Conservation (phyloP, 2,888 invertebrate genomes). For the Hedychridium roseum region DNA sequence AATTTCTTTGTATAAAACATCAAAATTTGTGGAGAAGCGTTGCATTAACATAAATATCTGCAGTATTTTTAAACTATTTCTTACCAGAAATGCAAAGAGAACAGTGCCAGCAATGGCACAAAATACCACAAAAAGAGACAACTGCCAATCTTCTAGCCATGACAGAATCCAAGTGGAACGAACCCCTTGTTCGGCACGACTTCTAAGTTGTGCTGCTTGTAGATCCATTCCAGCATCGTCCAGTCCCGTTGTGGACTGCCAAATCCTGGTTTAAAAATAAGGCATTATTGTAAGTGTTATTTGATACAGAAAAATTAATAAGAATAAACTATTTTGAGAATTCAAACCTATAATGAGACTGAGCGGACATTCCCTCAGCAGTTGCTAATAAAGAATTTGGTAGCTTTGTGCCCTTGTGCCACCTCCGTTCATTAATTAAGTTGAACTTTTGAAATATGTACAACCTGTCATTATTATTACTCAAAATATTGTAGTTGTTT, state of each 20-base stretch:
- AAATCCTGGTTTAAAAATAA: too few species aligned
- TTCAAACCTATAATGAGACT: constrained; percentile 61
- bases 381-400: constrained; percentile 53
- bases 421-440: constrained; percentile 51
- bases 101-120: constrained; percentile 59
- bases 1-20: too few species aligned
- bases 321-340: too few species aligned
- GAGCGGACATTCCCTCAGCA: constrained; percentile 61
- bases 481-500: constrained; percentile 37
- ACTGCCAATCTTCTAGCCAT: constrained; percentile 61
- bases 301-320: too few species aligned
- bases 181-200: constrained; percentile 56
- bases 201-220: constrained; percentile 53
- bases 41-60: too few species aligned
- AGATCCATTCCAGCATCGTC: constrained; percentile 64
- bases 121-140: constrained; percentile 56
- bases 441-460: constrained; percentile 47
- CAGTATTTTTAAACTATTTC: too few species aligned
- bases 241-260: constrained; percentile 62
- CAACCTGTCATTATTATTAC: constrained; percentile 40
- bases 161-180: constrained; percentile 52
- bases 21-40: too few species aligned
- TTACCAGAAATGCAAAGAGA: constrained; percentile 61
- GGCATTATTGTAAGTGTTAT: too few species aligned
- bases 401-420: constrained; percentile 51